Evolutionary conservation across 2,113 vertebrate genomes (phyloP), one percentile per base, ranked within the genome.

Genomic region (Chaetops frenatus): DNA sequence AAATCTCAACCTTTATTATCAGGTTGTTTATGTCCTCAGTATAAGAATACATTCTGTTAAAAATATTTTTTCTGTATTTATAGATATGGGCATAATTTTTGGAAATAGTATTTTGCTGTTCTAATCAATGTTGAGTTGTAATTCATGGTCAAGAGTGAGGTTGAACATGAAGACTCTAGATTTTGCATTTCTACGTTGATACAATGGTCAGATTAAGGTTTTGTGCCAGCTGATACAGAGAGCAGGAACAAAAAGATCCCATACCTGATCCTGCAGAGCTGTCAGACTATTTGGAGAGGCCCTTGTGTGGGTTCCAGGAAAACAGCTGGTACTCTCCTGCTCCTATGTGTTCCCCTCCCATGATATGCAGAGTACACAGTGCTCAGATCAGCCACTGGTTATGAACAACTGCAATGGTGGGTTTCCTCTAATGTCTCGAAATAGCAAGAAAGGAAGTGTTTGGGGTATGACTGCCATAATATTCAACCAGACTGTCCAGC

Each of bases 71-170:
- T 78, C 16, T 38, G 12, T 27, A 23, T 54, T 2, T 64, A 28
- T 29, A 56, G 64, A 47, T 23, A 38, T 4, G 15, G 8, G 7
- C 28, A 58, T 6, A 14, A 3, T 28, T 84, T 56, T 70, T 6
- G 1, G 40, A 53, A 72, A 35, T 10, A n/a, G 7, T 31, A 28
- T 47, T 83, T 62, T 54, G 11, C 44, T 61, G 4, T 64, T 71
- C 27, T 31, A 36, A 65, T 60, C 7, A 17, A 56, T 11, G 10
- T 48, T 44, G 44, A 42, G 33, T 27, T 35, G 25, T 38, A 70
- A 48, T 12, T 31, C 0, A 0, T 23, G 21, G 33, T 64, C 71
- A 40, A 82, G 85, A 64, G 15, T 2, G 1, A 47, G 5, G 5
- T 12, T 72, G 44, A 79, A 44, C 3, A 4, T 5, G 27, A 71